phyloP scores from a whole-genome alignment of 2,113 vertebrate species.

The Podarcis muralis region DNA sequence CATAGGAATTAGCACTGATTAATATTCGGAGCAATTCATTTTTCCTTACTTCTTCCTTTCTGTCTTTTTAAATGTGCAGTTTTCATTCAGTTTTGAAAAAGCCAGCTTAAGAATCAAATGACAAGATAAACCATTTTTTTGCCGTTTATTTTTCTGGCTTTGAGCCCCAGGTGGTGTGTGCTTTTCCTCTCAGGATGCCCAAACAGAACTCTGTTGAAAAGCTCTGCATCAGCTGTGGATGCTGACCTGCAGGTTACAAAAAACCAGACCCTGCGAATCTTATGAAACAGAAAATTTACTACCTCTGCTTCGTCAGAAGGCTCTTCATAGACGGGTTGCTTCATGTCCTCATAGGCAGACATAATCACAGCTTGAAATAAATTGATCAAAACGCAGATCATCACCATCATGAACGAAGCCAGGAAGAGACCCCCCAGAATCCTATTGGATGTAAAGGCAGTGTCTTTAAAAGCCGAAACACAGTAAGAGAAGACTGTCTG shows the following conservation, averaged over 20 bases:
- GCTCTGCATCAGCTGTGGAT: not conserved
- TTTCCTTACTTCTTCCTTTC: not conserved
- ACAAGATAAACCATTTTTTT: constrained; percentile 67
- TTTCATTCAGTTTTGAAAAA: not conserved
- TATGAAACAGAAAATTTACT: constrained; percentile 42
- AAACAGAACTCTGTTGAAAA: constrained; percentile 38
- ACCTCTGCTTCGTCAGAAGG: constrained; percentile 65
- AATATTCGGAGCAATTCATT: not conserved
- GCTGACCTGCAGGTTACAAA: not conserved
- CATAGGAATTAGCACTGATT: not conserved
- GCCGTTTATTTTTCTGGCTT: constrained; percentile 60
- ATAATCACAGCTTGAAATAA: constrained; percentile 69
- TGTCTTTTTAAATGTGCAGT: not conserved
- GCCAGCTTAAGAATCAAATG: constrained; percentile 37
- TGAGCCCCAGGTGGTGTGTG: constrained; percentile 55
- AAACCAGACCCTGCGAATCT: constrained; percentile 5
- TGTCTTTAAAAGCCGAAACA: constrained; percentile 60
- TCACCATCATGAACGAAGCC: constrained; percentile 63
- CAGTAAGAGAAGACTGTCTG: constrained; percentile 71
- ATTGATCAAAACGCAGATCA: constrained; percentile 68
- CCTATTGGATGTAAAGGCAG: constrained; percentile 40
- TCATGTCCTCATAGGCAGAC: constrained; percentile 60
- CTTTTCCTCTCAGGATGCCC: constrained; percentile 51
- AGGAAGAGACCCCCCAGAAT: constrained; percentile 66
- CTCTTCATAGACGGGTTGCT: constrained; percentile 61